Base-by-base conservation (phyloP, 2,888 invertebrate genomes). In the Subacronicta megacephala region DNA sequence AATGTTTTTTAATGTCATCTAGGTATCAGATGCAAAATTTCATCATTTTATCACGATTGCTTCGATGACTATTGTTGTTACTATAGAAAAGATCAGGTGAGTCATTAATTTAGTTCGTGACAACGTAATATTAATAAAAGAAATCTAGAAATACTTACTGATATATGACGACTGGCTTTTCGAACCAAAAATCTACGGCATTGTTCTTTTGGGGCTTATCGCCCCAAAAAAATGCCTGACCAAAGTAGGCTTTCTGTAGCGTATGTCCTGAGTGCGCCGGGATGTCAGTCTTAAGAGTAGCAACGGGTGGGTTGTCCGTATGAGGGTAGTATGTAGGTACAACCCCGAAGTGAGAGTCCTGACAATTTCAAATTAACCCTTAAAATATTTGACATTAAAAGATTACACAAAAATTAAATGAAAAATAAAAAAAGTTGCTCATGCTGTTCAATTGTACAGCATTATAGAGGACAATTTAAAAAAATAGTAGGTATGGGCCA, bases 181-280 rank as follows among this genome's bases (percentile, higher is more conserved):
- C 90, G 85, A 99, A 98, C 86, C 96, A 96, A 84, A 99, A 97
- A 69, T 96, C 95, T 16, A 99, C 94, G 53, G 96, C 94, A 85
- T 98, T 98, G 2, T 97, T 98, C 9, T 96, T 95, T 78, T 96
- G 96, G 0, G 99, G 99, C 36, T 97, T 93, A 9, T 97, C 89
- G 0, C 98, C 99, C 99, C 99, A 99, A 89, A 99, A 99, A 84
- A 97, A 98, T 0, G 97, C 96, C 68, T 97, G 96, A 0, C 99
- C 99, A 16, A 95, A 94, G 85, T 99, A 99, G 3, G 98, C 99
- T 69, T 96, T 95, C 62, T 95, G 95, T 16, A 99, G 86, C 0
- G 96, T 96, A 89, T 97, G 97, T 57, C 97, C 96, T 71, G 97
- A 96, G 85, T 98, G 98, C 12, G 96, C 95, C 72, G 96, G 96